Base-by-base conservation (phyloP, 2,113 vertebrate genomes). In the Cheilinus undulatus region DNA sequence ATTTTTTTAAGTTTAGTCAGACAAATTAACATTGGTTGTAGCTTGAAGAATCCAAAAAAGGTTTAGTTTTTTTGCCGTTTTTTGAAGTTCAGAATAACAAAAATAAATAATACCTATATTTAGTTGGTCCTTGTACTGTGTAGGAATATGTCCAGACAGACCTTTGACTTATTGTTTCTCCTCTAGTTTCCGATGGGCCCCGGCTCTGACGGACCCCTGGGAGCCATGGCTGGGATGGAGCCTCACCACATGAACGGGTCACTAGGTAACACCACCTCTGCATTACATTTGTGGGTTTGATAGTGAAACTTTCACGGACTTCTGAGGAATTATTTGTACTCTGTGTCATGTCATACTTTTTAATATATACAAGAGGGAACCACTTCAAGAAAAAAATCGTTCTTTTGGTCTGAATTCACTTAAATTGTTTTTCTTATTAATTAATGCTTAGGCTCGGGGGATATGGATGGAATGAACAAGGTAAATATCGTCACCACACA, bases 401-500 rank as follows among this genome's bases (percentile, higher is more conserved):
- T 17, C 14, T 14, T 14, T 3, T 42, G 14, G 17, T 9, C 17
- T 43, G 22, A 3, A 62, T 67, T 34, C 28, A n/a, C 28, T 69
- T 24, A 14, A 17, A 58, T 30, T 53, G 7, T 5, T 58, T 28
- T 48, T 45, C 14, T 70, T 67, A 11, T 78, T 59, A 10, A 74
- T 64, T 77, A 64, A 20, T 81, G 77, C 1, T 0, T 77, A 99
- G 97, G 98, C 82, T 99, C 98, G 90, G 96, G 97, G 71, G 97
- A 99, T 88, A 95, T 99, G 95, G 97, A 99, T 88, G 98, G 97
- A 94, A 95, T 99, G 94, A 97, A 97, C 92, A 99, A 99, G 97
- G 98, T 99, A 87, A 96, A 89, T 51, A 8, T 42, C 19, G 3
- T 17, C 19, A 10, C n/a, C 4, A 20, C 28, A 32, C 17, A 19